Evolutionary conservation across 2,113 vertebrate genomes (phyloP).

Genomic region (Pterocles gutturalis): DNA sequence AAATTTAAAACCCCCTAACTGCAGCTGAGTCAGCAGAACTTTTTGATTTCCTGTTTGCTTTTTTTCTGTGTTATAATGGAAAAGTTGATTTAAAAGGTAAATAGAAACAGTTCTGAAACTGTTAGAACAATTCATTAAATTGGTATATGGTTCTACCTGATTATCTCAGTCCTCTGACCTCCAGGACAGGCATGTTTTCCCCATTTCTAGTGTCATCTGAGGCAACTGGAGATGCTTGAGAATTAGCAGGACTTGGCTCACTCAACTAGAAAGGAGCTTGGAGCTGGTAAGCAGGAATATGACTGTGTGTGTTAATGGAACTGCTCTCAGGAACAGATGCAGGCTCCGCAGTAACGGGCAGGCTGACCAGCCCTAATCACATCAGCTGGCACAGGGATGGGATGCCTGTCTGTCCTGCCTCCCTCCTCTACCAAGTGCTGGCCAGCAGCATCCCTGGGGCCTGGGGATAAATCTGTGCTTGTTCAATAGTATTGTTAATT

Average conservation of each 20-base stretch:
- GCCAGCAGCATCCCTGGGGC: neutral
- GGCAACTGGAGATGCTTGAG: neutral
- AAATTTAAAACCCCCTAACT: neutral
- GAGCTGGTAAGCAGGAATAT: neutral
- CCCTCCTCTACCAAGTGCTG: neutral
- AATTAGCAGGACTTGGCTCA: neutral
- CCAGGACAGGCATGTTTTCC: neutral
- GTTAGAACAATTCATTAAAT: neutral
- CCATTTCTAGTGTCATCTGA: neutral
- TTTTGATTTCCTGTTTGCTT: neutral
- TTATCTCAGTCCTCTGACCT: neutral
- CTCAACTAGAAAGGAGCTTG: neutral
- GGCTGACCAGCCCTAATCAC: slow-evolving; percentile 6
- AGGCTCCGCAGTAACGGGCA: slow-evolving; percentile 33
- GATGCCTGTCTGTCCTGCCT: neutral
- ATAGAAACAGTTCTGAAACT: neutral
- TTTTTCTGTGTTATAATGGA: neutral
- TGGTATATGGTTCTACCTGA: neutral
- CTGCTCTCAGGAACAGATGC: slow-evolving; percentile 37
- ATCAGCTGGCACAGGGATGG: slow-evolving; percentile 1
- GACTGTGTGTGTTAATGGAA: neutral
- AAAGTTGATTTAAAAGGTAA: neutral
- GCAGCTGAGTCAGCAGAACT: neutral
- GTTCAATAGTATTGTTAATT: neutral
- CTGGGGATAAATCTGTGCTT: neutral